A percentile compares a stretch with the other conserved stretches of the same genome.
phyloP scores from a whole-genome alignment of 2,113 vertebrate genomes.

The Lampris megalopsis region DNA sequence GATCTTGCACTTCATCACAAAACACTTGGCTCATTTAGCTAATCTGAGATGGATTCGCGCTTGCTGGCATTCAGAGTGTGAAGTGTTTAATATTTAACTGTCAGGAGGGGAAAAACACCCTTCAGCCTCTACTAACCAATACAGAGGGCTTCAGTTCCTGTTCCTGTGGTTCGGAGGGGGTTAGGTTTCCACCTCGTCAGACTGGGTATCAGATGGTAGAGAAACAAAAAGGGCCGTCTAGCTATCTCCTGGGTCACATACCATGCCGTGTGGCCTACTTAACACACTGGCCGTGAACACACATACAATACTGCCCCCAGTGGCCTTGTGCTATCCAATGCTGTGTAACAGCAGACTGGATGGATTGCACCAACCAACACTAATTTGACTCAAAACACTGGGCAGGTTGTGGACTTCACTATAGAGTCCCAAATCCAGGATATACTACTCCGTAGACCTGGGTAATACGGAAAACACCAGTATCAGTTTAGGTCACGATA shows the following conservation, averaged over 20 bases:
- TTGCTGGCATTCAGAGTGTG: conserved; percentile 9
- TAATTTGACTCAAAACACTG: neutral
- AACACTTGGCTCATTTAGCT: conserved; percentile 13
- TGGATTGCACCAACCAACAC: neutral
- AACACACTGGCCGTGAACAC: conserved; percentile 63
- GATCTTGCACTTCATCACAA: conserved; percentile 34
- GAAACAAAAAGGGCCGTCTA: conserved; percentile 74
- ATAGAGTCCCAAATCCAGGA: too few species aligned
- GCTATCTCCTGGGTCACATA: conserved; percentile 69
- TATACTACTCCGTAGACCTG: too few species aligned
- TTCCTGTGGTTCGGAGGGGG: conserved; percentile 41
- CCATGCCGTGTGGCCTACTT: conserved; percentile 74
- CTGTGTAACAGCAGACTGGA: neutral
- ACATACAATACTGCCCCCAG: conserved; percentile 49
- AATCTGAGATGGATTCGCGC: conserved; percentile 27
- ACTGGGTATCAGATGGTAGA: conserved; percentile 72
- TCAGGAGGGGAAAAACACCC: conserved; percentile 39
- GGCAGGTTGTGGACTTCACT: too few species aligned
- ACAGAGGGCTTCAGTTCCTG: conserved; percentile 47
- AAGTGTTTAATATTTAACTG: conserved; percentile 12
- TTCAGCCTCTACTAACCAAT: conserved; percentile 51
- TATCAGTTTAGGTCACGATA: too few species aligned
- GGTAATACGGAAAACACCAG: too few species aligned
- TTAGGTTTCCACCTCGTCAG: conserved; percentile 70
- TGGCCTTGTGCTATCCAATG: conserved; percentile 46